Base-by-base conservation (phyloP, 2,888 invertebrate genomes). In the Mythimna pallens region DNA sequence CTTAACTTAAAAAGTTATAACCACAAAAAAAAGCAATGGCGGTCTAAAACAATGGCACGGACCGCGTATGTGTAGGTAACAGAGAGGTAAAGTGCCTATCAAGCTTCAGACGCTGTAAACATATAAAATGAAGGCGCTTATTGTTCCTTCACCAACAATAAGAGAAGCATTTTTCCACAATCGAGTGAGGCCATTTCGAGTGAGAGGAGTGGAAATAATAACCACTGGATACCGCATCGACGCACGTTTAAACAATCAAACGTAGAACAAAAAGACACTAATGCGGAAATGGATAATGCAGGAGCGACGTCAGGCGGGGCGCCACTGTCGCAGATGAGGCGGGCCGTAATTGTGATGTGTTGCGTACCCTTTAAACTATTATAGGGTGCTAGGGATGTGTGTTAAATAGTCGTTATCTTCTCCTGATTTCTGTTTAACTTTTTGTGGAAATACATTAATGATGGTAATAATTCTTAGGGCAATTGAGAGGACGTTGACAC, bases 181-280 rank as follows among this genome's bases (percentile, higher is more conserved):
- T 94, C 94, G 94, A 95, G 93, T 95, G 94, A 93, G 93, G 92
- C 95, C 94, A 93, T 94, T 95, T 93, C 90, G 91, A 95, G 95
- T 93, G 94, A 94, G 94, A 95, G 93, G 90, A 89, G 90, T 93
- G 92, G 94, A 93, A 94, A 94, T 92, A 94, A 94, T 94, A 94
- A 94, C 94, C 92, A 92, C 89, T 93, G 94, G 93, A 93, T 93
- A 94, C 94, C 92, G 93, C 96, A 95, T 96, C 94, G 95, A 94
- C 94, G 95, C 95, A 94, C 95, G 95, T 93, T 95, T 95, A 96
- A 95, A 96, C 95, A 96, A 96, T 96, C 96, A 95, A 93, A 94
- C 92, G 91, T 90, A 88, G 94, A 95, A 96, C 95, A 96, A 96
- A 96, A 96, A 95, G 95, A 93, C 92, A 92, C 93, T 94, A 95